Percentiles rank a stretch among this genome's conserved stretches.
These are phyloP conservation scores for Paralichthys olivaceus DNA, from an alignment of 2,113 vertebrate genomes.

Conservation along the genomic window DNA sequence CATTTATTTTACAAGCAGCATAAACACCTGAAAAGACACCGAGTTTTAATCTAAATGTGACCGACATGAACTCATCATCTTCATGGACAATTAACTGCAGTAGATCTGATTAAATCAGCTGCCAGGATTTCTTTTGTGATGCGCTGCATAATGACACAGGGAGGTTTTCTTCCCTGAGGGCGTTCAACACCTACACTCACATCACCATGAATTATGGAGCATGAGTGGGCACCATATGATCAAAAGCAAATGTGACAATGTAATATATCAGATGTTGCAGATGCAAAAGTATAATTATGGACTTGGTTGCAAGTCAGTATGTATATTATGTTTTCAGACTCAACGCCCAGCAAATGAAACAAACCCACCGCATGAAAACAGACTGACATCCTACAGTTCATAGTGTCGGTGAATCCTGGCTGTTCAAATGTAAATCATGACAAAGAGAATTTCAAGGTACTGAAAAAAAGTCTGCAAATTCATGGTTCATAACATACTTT, in stretches of 20 bases:
- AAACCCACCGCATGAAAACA: not conserved
- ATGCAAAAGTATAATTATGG: not conserved
- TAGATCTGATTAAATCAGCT: constrained; percentile 40
- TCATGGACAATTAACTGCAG: constrained; percentile 45
- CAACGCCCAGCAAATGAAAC: not conserved
- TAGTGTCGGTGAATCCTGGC: not conserved
- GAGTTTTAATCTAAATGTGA: not conserved
- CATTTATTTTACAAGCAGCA: no score
- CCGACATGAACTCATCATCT: not conserved
- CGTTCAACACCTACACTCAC: constrained; percentile 37
- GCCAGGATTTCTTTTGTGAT: constrained; percentile 39
- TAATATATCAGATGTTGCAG: not conserved
- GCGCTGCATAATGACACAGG: constrained; percentile 4
- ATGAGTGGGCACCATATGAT: constrained; percentile 27
- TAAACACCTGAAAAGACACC: not conserved
- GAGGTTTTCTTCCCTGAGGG: constrained; percentile 37
- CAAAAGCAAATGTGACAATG: constrained; percentile 24
- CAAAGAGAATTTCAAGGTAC: not conserved
- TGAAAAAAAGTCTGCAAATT: no score
- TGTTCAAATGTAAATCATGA: not conserved
- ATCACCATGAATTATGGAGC: constrained; percentile 20
- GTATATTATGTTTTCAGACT: not conserved
- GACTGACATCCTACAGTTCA: not conserved
- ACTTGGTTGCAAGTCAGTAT: not conserved
- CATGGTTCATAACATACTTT: no score